These are phyloP conservation scores for Elaphurus davidianus DNA, from an alignment of 2,113 vertebrate genomes.

Conservation along the genomic window DNA sequence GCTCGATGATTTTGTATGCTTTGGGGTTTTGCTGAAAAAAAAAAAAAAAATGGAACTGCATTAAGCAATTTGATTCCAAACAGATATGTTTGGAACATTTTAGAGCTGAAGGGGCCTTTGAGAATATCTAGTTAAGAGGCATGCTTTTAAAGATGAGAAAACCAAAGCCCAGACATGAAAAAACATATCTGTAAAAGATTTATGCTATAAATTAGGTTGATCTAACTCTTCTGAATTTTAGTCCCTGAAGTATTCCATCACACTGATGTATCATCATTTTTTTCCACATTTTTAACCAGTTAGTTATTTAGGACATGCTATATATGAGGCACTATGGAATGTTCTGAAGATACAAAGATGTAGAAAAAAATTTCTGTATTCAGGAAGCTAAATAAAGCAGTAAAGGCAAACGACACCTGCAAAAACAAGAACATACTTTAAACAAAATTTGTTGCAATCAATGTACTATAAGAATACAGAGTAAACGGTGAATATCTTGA, in stretches of 20 bases:
- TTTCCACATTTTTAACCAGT: background rate
- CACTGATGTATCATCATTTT: background rate
- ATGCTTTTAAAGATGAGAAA: conserved; percentile 40
- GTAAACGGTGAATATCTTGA: background rate
- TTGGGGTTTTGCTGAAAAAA: background rate
- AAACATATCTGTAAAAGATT: background rate
- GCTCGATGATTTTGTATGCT: background rate
- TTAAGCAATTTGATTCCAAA: conserved; percentile 22
- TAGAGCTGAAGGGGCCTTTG: background rate
- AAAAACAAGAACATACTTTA: background rate
- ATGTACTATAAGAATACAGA: background rate
- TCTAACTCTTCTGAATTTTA: background rate
- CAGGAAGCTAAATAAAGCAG: background rate
- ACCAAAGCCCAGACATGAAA: background rate
- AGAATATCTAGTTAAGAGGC: background rate
- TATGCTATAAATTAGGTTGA: background rate
- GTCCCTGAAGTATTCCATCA: background rate
- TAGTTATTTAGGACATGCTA: background rate
- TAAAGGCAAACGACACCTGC: background rate
- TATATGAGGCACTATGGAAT: background rate
- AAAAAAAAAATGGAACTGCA: background rate
- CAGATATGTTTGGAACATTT: conserved; percentile 11
- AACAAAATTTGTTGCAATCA: background rate
- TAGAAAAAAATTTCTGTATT: background rate
- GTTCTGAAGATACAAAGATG: background rate